phyloP scores from a whole-genome alignment of 2,888 invertebrate species.

The Agonum fuliginosum region DNA sequence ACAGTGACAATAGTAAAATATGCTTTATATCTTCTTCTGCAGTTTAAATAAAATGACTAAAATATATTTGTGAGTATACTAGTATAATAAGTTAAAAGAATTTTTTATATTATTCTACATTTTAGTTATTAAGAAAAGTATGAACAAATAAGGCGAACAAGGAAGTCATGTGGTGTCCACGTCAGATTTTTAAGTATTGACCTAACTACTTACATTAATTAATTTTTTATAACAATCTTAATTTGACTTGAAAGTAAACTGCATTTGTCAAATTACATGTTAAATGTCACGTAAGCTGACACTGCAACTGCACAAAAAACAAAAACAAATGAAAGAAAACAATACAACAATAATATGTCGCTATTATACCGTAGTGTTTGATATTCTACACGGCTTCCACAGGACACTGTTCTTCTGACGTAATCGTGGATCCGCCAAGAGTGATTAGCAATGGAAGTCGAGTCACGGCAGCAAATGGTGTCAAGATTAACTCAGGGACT shows the following conservation, averaged over 20 bases:
- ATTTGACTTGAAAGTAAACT: slow-evolving; percentile 12
- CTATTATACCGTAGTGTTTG: slow-evolving; percentile 35
- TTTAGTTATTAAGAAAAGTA: too few species aligned
- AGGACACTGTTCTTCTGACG: slow-evolving; percentile 24
- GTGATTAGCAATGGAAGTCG: slow-evolving; percentile 5
- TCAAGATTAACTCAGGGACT: slow-evolving; percentile 41
- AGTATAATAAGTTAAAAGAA: too few species aligned
- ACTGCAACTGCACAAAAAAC: background rate
- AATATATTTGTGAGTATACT: too few species aligned
- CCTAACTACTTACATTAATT: slow-evolving; percentile 9
- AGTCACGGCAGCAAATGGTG: slow-evolving; percentile 29
- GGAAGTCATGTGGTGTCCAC: too few species aligned
- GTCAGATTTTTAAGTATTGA: background rate
- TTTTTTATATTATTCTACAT: too few species aligned
- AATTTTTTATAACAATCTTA: background rate
- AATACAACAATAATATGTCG: slow-evolving; percentile 9
- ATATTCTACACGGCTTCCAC: slow-evolving; percentile 19
- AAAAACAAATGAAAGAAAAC: slow-evolving; percentile 13
- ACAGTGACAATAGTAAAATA: too few species aligned
- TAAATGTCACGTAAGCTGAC: slow-evolving; percentile 9
- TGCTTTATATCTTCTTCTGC: too few species aligned
- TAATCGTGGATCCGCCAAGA: slow-evolving; percentile 19
- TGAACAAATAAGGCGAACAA: too few species aligned
- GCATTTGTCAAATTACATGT: slow-evolving; percentile 2
- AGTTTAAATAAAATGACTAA: too few species aligned